Conservation (phyloP, 2,888 invertebrate species). For the Cerceris rybyensis region DNA sequence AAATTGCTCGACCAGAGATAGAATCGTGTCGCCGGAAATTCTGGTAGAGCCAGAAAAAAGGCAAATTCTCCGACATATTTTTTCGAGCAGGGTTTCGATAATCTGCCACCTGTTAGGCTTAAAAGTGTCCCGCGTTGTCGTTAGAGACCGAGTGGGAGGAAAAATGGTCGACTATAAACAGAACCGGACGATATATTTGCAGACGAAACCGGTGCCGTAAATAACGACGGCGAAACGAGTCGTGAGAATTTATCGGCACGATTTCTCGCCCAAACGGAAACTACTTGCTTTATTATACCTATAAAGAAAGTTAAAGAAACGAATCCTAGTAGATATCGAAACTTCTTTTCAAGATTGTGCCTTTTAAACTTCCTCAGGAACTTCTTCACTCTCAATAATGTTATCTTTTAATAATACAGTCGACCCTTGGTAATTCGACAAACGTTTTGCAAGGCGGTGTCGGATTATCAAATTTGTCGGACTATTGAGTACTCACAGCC, state of each 20-base stretch:
- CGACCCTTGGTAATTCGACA: too few relatives aligned
- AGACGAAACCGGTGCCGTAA: slow-evolving; percentile 45
- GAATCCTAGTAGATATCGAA: background rate
- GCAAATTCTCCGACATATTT: slow-evolving; percentile 18
- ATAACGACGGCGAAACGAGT: slow-evolving; percentile 57
- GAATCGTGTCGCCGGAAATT: background rate
- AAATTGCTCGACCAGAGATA: background rate
- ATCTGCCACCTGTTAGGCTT: slow-evolving; percentile 65
- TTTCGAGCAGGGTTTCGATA: slow-evolving; percentile 29
- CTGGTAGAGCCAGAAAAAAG: background rate
- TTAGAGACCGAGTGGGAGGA: slow-evolving; percentile 20
- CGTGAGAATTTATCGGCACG: slow-evolving; percentile 56
- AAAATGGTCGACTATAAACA: slow-evolving; percentile 57
- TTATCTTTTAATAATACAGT: too few relatives aligned
- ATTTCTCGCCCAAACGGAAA: slow-evolving; percentile 54
- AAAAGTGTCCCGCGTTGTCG: slow-evolving; percentile 53
- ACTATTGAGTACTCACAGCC: too few relatives aligned
- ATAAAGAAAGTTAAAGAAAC: slow-evolving; percentile 41
- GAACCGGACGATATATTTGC: slow-evolving; percentile 41
- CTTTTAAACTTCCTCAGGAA: too few relatives aligned
- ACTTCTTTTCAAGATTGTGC: too few relatives aligned
- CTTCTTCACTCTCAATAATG: too few relatives aligned
- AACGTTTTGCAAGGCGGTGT: too few relatives aligned
- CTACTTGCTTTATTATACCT: slow-evolving; percentile 38
- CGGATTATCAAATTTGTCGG: too few relatives aligned